Conservation (phyloP, 2,888 invertebrate species). For the Slavum lentiscoides region DNA sequence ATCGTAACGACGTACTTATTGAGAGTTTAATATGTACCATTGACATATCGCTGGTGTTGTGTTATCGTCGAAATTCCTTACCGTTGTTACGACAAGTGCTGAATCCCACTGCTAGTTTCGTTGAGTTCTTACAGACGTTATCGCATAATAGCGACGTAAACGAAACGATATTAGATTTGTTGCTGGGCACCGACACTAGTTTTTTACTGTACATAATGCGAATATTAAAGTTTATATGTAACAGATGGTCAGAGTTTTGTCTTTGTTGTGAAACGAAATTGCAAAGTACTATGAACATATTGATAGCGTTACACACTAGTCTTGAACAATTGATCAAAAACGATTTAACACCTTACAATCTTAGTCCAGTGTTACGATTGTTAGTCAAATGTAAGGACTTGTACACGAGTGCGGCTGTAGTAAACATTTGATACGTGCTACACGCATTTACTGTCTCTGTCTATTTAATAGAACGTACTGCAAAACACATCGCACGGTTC, state of each 20-base stretch:
- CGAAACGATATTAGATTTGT: conserved; percentile 70
- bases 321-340: conserved; percentile 81
- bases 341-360: conserved; percentile 86
- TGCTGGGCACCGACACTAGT: conserved; percentile 89
- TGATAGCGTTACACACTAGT: conserved; percentile 77
- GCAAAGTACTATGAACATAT: conserved; percentile 81
- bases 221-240: conserved; percentile 80
- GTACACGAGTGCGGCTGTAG: conserved; percentile 60
- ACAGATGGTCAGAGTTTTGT: conserved; percentile 82
- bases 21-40: conserved; percentile 91
- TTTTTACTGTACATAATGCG: conserved; percentile 81
- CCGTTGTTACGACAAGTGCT: conserved; percentile 80
- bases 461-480: too few species aligned
- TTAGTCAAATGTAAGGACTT: conserved; percentile 82
- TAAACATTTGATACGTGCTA: too few species aligned
- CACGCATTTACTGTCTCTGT: too few species aligned
- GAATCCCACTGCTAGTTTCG: conserved; percentile 83
- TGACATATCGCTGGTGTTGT: conserved; percentile 84
- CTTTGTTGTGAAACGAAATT: conserved; percentile 74
- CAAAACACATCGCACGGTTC: too few species aligned
- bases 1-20: conserved; percentile 87
- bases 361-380: conserved; percentile 81
- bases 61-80: conserved; percentile 78
- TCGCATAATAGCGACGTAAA: conserved; percentile 61
- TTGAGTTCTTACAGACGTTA: conserved; percentile 82